Evolutionary conservation across 2,888 invertebrate species (phyloP).

Genomic region (Oscheius sp.): DNA sequence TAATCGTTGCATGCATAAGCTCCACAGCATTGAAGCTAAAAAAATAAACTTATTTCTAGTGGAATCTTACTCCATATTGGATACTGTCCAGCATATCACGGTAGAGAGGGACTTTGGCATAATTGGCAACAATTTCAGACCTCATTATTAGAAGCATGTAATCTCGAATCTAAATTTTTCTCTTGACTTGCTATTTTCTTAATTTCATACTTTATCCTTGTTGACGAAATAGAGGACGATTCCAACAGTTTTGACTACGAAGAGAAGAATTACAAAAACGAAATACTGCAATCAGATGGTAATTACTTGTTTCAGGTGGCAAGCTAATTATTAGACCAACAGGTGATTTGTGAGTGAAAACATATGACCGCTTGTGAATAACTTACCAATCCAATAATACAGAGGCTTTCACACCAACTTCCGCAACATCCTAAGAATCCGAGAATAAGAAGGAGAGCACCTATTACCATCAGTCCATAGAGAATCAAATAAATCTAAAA

Average conservation of each 20-base stretch:
- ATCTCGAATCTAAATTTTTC: conserved; percentile 40
- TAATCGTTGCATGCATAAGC: conserved; percentile 53
- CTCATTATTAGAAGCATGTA: conserved; percentile 38
- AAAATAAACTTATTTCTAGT: background rate
- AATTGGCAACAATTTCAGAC: conserved; percentile 48
- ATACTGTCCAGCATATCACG: conserved; percentile 40
- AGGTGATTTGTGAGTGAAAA: background rate
- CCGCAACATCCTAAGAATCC: conserved; percentile 64
- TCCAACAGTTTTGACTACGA: conserved; percentile 52
- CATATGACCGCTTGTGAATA: background rate
- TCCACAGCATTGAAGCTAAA: conserved; percentile 58
- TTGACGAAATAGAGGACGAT: conserved; percentile 52
- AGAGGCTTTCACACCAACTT: conserved; percentile 54
- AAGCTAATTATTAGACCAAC: background rate
- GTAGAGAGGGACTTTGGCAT: conserved; percentile 33
- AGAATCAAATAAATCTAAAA: conserved; percentile 49
- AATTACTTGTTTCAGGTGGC: background rate
- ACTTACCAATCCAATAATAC: conserved; percentile 50
- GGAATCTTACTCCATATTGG: conserved; percentile 37
- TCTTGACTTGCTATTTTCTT: background rate
- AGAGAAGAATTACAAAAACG: conserved; percentile 49
- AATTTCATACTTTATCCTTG: conserved; percentile 39
- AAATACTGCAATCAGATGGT: conserved; percentile 47
- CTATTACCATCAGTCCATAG: conserved; percentile 51
- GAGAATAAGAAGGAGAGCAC: conserved; percentile 53